A percentile compares a stretch with the other conserved stretches of the same genome.
Evolutionary conservation across 2,113 vertebrate genomes (phyloP).

Genomic region (Thunnus thynnus): DNA sequence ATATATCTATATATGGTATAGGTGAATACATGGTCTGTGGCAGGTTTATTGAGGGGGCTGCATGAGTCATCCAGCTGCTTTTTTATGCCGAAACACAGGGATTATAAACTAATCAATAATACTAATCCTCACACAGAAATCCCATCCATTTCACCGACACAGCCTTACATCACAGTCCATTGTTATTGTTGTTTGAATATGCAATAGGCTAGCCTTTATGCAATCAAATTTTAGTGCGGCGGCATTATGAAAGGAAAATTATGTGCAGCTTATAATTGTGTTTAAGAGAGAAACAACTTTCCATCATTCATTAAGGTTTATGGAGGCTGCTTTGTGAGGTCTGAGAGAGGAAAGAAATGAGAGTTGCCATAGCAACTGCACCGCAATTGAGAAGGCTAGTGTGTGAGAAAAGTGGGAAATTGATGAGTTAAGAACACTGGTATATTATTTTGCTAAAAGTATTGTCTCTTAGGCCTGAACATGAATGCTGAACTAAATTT

Average conservation of each 20-base stretch:
- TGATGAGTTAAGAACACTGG: slow-evolving; percentile 59
- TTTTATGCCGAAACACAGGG: slow-evolving; percentile 60
- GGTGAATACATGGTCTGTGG: slow-evolving; percentile 8
- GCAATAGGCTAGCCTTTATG: slow-evolving; percentile 14
- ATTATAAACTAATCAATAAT: slow-evolving; percentile 74
- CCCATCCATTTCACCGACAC: slow-evolving; percentile 39
- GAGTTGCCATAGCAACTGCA: slow-evolving; percentile 82
- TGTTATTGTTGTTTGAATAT: slow-evolving; percentile 47
- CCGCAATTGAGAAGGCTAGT: slow-evolving; percentile 59
- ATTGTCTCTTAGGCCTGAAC: slow-evolving; percentile 8
- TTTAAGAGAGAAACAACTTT: slow-evolving; percentile 67
- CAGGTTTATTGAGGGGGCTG: slow-evolving; percentile 17
- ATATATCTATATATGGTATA: slow-evolving; percentile 12
- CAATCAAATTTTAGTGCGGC: slow-evolving; percentile 44
- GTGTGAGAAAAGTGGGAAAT: slow-evolving; percentile 58
- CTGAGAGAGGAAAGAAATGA: slow-evolving; percentile 59
- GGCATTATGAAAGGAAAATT: slow-evolving; percentile 48
- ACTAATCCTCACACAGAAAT: slow-evolving; percentile 63
- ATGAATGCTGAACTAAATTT: slow-evolving; percentile 27
- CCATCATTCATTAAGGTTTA: slow-evolving; percentile 65
- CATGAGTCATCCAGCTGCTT: slow-evolving; percentile 47
- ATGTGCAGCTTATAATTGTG: slow-evolving; percentile 66
- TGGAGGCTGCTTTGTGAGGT: slow-evolving; percentile 58
- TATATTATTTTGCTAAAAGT: slow-evolving; percentile 31
- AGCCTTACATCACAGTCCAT: slow-evolving; percentile 28